Evolutionary conservation across 2,113 vertebrate genomes (phyloP).

Genomic region (Tyto alba): DNA sequence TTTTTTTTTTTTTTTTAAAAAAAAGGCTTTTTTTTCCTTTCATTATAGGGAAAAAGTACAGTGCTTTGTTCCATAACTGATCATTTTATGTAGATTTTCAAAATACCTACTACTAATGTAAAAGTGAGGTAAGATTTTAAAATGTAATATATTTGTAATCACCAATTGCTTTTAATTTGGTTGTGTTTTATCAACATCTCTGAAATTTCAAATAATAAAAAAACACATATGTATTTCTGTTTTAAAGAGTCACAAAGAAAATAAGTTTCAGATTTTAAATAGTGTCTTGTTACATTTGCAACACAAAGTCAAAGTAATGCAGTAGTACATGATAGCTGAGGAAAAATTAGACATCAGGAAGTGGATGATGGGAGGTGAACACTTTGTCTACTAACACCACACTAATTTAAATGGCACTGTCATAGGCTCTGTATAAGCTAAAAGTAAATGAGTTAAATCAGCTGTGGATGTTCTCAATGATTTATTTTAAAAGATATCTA

Average conservation of each 20-base stretch:
- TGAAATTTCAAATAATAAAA: not conserved
- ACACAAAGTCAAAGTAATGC: not conserved
- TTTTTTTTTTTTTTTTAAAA: too few relatives aligned
- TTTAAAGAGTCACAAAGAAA: not conserved
- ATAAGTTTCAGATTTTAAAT: not conserved
- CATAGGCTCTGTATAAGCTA: not conserved
- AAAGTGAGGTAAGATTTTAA: not conserved
- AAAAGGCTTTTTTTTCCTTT: not conserved
- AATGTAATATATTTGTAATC: not conserved
- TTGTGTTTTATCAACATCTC: not conserved
- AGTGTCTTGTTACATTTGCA: not conserved
- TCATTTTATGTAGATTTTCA: not conserved
- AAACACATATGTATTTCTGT: not conserved
- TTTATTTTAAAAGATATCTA: not conserved
- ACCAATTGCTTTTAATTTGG: not conserved
- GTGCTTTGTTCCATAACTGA: not conserved
- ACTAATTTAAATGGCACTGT: not conserved
- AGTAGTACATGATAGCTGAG: not conserved
- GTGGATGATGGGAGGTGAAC: not conserved
- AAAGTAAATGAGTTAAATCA: not conserved
- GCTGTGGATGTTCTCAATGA: not conserved
- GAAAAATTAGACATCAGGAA: not conserved
- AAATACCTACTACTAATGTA: not conserved
- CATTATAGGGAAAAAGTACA: not conserved
- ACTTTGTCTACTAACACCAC: not conserved